Evolutionary conservation across 2,797 vertebrate species (phyloP), one percentile per base, ranked within the genome.

Genomic region (Melopsittacus undulatus): DNA sequence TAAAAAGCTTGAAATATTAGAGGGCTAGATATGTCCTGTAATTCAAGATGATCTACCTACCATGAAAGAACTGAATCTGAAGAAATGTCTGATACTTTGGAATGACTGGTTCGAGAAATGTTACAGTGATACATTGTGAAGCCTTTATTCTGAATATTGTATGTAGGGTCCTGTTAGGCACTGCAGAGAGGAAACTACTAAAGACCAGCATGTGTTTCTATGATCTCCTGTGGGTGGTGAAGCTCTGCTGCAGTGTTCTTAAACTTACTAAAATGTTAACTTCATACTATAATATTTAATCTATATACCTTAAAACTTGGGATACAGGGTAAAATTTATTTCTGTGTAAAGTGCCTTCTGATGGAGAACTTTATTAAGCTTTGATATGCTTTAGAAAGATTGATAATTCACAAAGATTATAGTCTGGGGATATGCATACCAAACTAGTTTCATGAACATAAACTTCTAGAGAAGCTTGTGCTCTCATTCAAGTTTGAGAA

Each of bases 1-100:
- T 83, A 90, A 81, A 92, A 91, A 85, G 17, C 69, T 54, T 95
- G 74, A 96, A 92, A 69, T 77, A 22, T 63, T 84, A 80, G 86
- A 84, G 82, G 56, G 56, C 81, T 91, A 86, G 83, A 63, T 87
- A 70, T 49, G 68, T 84, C 92, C 66, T 88, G 51, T 96, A 88
- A 90, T 81, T 77, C 67, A 91, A 96, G 80, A 79, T 40, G 70
- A 91, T 80, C 88, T 68, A 38, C 81, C 32, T 88, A 34, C 95
- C 32, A 16, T 89, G 88, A 84, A 87, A 79, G 88, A 94, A 87
- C 46, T 78, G 77, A 78, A 54, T 89, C 43, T 68, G 82, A 91
- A 95, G 75, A 96, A 5, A 7, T 87, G 48, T 4, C 64, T 79
- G 43, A 49, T 90, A 76, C 63, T 81, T 95, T 86, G 34, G 63